Evolutionary conservation across 2,113 vertebrate genomes (phyloP).

Genomic region (Prionailurus viverrinus): DNA sequence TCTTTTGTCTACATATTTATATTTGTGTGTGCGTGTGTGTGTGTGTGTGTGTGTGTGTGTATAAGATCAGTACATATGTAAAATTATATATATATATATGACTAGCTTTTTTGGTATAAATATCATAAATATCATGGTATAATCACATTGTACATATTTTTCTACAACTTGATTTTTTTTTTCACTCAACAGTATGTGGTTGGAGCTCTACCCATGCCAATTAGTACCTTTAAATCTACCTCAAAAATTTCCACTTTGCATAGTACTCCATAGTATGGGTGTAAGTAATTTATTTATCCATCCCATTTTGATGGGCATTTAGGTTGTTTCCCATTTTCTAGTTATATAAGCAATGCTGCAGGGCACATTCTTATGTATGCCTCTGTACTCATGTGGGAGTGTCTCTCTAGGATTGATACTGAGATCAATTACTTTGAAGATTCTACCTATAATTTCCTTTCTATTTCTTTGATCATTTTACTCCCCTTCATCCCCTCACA

Average conservation of each 20-base stretch:
- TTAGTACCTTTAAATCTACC: neutral
- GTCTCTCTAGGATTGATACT: neutral
- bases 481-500: neutral
- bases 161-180: slow-evolving; percentile 43
- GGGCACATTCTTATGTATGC: neutral
- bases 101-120: neutral
- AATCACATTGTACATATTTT: slow-evolving; percentile 4
- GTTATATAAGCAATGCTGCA: neutral
- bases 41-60: too few relatives aligned
- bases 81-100: neutral
- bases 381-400: neutral
- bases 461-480: neutral
- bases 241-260: neutral
- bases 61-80: too few relatives aligned
- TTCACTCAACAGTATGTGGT: neutral
- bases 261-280: neutral
- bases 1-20: neutral
- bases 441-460: neutral
- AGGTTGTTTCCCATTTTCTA: neutral
- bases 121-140: neutral
- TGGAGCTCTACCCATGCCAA: neutral
- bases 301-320: neutral
- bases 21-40: neutral
- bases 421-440: slow-evolving; percentile 28
- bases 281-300: neutral